phyloP scores from a whole-genome alignment of 2,113 vertebrate genomes.

The Oncorhynchus kisutch region DNA sequence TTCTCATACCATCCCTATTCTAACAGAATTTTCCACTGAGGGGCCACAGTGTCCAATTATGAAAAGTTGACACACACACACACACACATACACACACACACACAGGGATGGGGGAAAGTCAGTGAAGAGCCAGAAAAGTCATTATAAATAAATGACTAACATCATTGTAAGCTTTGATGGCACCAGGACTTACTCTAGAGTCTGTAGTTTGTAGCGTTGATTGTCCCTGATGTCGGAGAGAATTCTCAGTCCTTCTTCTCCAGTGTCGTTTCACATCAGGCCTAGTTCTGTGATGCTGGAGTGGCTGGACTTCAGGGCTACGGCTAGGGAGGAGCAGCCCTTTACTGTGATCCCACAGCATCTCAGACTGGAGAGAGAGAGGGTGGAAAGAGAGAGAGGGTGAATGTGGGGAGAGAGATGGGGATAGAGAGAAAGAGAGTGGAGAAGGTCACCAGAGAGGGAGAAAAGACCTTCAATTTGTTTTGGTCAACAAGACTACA shows the following conservation, averaged over 20 bases:
- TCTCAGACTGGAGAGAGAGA: constrained; percentile 40
- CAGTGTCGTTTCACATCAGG: constrained; percentile 54
- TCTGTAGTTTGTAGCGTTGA: constrained; percentile 29
- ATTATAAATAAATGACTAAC: no score
- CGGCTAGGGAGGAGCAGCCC: constrained; percentile 36
- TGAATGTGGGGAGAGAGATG: no score
- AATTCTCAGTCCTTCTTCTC: neutral
- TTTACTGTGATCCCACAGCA: constrained; percentile 42
- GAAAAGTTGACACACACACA: no score
- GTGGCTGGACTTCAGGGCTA: constrained; percentile 44
- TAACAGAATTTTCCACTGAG: no score
- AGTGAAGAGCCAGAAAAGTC: neutral
- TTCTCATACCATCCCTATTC: no score
- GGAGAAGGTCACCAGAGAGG: no score
- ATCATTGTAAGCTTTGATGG: neutral
- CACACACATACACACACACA: no score
- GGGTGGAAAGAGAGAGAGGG: neutral
- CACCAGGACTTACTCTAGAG: constrained; percentile 45
- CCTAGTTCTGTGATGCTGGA: constrained; percentile 44
- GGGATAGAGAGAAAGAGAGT: no score
- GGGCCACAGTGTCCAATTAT: no score
- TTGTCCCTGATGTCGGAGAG: constrained; percentile 30
- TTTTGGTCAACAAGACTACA: neutral
- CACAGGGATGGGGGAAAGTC: no score
- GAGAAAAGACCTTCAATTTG: no score